These are phyloP conservation scores for Lophochroa leadbeateri DNA, from an alignment of 2,113 vertebrate genomes.

Conservation along the genomic window DNA sequence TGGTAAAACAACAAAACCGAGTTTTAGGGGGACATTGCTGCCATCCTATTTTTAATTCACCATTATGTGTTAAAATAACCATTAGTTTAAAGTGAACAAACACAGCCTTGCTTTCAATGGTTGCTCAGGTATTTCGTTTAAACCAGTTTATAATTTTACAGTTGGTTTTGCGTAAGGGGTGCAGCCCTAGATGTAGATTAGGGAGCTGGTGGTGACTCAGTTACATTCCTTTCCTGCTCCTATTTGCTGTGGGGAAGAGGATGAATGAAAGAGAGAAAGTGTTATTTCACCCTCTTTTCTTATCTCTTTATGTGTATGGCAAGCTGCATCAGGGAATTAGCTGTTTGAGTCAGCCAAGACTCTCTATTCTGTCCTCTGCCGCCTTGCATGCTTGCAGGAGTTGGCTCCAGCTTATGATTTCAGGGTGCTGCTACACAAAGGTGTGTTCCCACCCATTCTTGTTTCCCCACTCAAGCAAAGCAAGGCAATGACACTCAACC, in stretches of 20 bases:
- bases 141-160: conserved; percentile 18
- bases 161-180: background rate
- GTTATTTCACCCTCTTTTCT: background rate
- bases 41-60: conserved; percentile 64
- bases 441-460: background rate
- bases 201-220: background rate
- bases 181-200: background rate
- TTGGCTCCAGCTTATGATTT: rapidly evolving
- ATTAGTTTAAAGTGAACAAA: conserved; percentile 21
- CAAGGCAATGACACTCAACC: background rate
- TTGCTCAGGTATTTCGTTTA: conserved; percentile 20
- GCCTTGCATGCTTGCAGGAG: background rate
- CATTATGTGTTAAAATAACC: conserved; percentile 68
- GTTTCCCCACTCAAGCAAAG: background rate
- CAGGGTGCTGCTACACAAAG: background rate
- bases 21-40: conserved; percentile 31
- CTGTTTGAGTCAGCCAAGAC: background rate
- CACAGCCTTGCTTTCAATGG: conserved; percentile 23
- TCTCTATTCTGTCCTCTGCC: background rate
- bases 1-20: conserved; percentile 60
- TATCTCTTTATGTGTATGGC: background rate
- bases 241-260: background rate
- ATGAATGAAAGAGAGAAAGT: background rate
- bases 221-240: background rate
- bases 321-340: background rate